Base-by-base conservation (phyloP, 2,113 vertebrate species). In the Pica pica region DNA sequence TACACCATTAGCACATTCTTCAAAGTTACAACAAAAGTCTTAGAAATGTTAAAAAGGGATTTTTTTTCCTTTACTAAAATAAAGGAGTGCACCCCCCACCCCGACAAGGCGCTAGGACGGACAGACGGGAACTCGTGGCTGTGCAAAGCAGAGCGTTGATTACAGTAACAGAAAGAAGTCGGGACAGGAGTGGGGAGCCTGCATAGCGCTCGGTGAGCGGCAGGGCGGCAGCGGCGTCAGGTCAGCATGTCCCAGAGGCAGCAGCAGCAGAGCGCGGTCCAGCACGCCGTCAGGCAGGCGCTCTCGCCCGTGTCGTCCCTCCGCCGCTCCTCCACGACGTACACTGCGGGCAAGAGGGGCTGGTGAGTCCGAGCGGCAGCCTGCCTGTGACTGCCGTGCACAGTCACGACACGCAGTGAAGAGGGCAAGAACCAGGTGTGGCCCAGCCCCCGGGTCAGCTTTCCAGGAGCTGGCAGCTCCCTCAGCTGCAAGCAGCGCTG, bases 211-310 rank as follows among this genome's bases (percentile, higher is more conserved):
- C 96, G 5, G 91, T 42, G 77, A 86, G 95, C 86, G 69, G 95
- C 74, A 28, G 37, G 73, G 80, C 30, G 71, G 78, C 7, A 3
- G 80, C 92, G 22, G 69, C 42, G 33, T 98, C 98, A 99, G 98
- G 99, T 99, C 95, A 99, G 98, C 99, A 99, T 99, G 97, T 99
- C 99, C 99, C 99, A 99, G 61, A 99, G 99, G 94, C 99, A 99
- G 98, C 99, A 99, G 97, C 99, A 99, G 97, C 99, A 99, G 76
- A 99, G 98, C 12, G 99, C 99, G 11, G 99, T 99, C 99, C 99
- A 99, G 96, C 99, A 99, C 28, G 99, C 99, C 1, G 99, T 99
- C 96, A 99, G 98, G 97, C 99, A 99, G 74, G 99, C 98, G 59
- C 98, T 98, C 69, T 98, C 97, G 6, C 98, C 97, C 69, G 98